A percentile compares a stretch with the other conserved stretches of the same genome.
Evolutionary conservation across 2,797 vertebrate genomes (phyloP).

Genomic region (Hypotaenidia okinawae): DNA sequence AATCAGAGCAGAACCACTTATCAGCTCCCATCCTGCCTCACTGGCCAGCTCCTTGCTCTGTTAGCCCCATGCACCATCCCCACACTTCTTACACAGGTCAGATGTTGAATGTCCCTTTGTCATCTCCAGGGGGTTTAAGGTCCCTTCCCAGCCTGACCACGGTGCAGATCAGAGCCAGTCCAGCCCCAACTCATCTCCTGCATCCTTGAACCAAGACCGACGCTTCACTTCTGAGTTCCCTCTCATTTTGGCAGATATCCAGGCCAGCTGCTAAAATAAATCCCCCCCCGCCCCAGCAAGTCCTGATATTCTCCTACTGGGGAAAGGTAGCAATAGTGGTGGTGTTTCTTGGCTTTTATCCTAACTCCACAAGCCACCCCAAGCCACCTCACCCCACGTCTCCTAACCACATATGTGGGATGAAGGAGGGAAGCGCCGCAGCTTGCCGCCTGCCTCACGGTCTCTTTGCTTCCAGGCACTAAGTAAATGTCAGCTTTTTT

Average conservation of each 20-base stretch:
- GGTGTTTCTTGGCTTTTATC: slow-evolving; percentile 47
- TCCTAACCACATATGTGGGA: background rate
- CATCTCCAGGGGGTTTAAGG: background rate
- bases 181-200: background rate
- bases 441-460: background rate
- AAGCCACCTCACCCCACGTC: background rate
- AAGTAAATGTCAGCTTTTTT: slow-evolving; percentile 71
- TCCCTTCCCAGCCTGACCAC: background rate
- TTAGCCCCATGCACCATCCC: background rate
- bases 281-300: background rate
- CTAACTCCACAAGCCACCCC: slow-evolving; percentile 10
- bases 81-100: accelerated
- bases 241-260: slow-evolving; percentile 38
- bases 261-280: slow-evolving; percentile 55
- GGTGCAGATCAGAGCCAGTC: background rate
- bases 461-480: slow-evolving; percentile 62
- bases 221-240: background rate
- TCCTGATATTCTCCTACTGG: background rate
- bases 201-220: background rate
- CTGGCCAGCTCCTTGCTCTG: background rate
- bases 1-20: background rate
- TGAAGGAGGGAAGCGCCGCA: background rate
- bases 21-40: background rate
- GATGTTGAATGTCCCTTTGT: background rate
- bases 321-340: background rate